phyloP scores from a whole-genome alignment of 53 echinoderm and acorn worm genomes.

The Arbacia lixula region DNA sequence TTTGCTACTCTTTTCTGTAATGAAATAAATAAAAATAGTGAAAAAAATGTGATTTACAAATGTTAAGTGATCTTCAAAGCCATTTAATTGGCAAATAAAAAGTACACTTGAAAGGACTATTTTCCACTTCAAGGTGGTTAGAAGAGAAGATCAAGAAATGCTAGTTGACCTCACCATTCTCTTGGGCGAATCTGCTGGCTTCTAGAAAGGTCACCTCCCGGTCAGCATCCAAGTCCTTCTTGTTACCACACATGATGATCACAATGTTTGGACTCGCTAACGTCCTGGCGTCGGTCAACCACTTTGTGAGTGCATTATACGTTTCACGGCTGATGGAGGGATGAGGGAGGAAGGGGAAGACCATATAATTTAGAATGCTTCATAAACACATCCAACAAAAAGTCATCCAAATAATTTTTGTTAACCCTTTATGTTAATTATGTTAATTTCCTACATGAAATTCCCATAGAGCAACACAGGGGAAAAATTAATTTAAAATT shows the following conservation, averaged over 20 bases:
- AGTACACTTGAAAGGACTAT: background rate
- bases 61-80: background rate
- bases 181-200: slow-evolving; percentile 99
- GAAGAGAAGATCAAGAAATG: background rate
- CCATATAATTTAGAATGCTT: too few species aligned
- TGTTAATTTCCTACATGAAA: too few species aligned
- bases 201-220: slow-evolving; percentile 99
- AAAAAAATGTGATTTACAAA: background rate
- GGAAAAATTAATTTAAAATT: too few species aligned
- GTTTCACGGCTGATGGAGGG: slow-evolving; percentile 99
- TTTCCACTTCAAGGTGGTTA: background rate
- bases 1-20: too few species aligned
- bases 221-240: slow-evolving; percentile 98
- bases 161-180: slow-evolving; percentile 83
- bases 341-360: too few species aligned
- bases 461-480: too few species aligned
- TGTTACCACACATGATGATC: slow-evolving; percentile 98
- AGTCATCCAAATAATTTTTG: too few species aligned
- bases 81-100: background rate
- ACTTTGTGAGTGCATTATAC: slow-evolving; percentile 97
- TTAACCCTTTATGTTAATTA: too few species aligned
- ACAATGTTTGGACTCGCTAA: slow-evolving; percentile 99
- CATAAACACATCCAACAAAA: too few species aligned
- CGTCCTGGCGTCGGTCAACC: slow-evolving; percentile 98
- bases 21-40: too few species aligned